phyloP scores from a whole-genome alignment of 1,140 invertebrate genomes.

The Cepaea nemoralis region DNA sequence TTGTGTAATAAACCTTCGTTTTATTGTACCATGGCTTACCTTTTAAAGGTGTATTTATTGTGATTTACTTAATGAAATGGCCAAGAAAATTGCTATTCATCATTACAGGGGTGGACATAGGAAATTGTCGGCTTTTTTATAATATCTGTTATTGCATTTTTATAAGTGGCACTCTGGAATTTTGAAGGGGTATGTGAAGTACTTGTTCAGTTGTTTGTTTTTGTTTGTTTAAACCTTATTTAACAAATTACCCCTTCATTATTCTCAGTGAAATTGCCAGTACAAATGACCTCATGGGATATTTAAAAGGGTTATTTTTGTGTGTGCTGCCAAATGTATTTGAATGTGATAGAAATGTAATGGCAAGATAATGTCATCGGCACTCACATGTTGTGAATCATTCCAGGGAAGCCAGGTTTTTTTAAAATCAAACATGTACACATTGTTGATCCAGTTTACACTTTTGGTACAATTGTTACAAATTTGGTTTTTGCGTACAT shows the following conservation, averaged over 20 bases:
- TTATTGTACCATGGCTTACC: no score
- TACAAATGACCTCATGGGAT: background rate
- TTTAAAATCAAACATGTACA: background rate
- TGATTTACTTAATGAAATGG: no score
- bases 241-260: background rate
- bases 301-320: background rate
- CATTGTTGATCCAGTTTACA: background rate
- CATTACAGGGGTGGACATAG: background rate
- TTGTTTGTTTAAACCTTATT: background rate
- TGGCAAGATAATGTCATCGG: background rate
- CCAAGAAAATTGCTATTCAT: no score
- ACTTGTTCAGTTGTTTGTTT: background rate
- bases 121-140: background rate
- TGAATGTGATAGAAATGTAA: background rate
- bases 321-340: background rate
- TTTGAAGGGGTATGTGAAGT: background rate
- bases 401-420: constrained; percentile 20
- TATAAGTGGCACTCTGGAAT: background rate
- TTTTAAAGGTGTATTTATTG: no score
- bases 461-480: background rate
- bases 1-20: no score
- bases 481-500: background rate
- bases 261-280: background rate
- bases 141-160: background rate
- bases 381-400: constrained; percentile 32